Conservation (phyloP, 2,888 invertebrate genomes). For the Leucoptera coffeella region DNA sequence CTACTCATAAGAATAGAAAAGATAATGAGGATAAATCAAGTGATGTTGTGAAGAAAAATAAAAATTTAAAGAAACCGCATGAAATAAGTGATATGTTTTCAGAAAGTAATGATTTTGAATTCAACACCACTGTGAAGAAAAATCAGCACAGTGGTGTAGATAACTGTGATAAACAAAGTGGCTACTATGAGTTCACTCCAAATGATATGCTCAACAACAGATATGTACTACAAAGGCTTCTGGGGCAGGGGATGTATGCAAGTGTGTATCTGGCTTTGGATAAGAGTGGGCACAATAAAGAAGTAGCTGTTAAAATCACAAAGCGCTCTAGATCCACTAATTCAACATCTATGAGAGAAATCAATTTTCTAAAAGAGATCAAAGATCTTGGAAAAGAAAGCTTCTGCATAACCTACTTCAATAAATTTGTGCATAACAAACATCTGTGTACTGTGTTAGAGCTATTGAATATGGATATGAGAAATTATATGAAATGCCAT, state of each 20-base stretch:
- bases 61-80: no score
- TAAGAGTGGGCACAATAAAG: constrained; percentile 70
- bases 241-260: constrained; percentile 97
- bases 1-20: constrained; percentile 9
- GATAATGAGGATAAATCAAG: no score
- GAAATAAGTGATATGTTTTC: no score
- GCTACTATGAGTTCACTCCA: constrained; percentile 92
- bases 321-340: constrained; percentile 99
- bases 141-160: no score
- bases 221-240: constrained; percentile 90
- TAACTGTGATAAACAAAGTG: constrained; percentile 99
- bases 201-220: constrained; percentile 70
- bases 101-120: constrained; percentile 78
- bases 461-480: constrained; percentile 86
- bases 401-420: constrained; percentile 82
- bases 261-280: constrained; percentile 94
- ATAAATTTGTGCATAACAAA: constrained; percentile 94
- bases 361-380: constrained; percentile 85
- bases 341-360: constrained; percentile 92
- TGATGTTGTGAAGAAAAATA: neutral
- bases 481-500: constrained; percentile 96
- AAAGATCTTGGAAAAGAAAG: constrained; percentile 95
- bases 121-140: no score
- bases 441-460: constrained; percentile 98
- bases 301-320: constrained; percentile 97